Percentiles rank a stretch among this genome's conserved stretches.
Conservation (phyloP, 2,888 invertebrate species). For the Adelognathus sp. region DNA sequence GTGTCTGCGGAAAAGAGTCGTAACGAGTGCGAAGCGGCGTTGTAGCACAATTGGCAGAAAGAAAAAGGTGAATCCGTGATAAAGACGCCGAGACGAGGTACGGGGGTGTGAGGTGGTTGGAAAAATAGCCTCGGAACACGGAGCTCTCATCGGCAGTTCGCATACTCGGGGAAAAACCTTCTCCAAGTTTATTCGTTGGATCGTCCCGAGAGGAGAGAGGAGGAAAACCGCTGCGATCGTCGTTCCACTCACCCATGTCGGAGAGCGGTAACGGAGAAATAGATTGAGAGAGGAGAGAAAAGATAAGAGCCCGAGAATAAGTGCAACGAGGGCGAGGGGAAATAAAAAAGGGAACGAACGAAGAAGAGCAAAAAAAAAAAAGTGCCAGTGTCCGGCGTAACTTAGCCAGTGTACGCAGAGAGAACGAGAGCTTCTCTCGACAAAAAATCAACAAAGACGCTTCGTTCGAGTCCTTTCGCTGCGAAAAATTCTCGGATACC, state of each 20-base stretch:
- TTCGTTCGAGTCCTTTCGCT: no score
- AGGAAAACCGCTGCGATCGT: not conserved
- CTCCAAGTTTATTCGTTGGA: not conserved
- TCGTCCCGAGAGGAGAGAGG: not conserved
- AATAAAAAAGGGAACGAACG: not conserved
- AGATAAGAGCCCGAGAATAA: not conserved
- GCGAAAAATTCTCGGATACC: no score
- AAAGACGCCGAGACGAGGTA: constrained; percentile 19
- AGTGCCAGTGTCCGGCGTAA: not conserved
- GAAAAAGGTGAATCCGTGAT: constrained; percentile 34
- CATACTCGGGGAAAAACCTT: not conserved
- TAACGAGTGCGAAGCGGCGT: not conserved
- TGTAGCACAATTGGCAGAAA: not conserved
- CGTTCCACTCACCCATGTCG: not conserved
- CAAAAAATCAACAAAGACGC: no score
- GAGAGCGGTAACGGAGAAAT: not conserved
- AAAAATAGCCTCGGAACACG: constrained; percentile 42
- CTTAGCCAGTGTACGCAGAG: not conserved
- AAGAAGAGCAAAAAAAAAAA: not conserved
- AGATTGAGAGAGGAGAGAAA: not conserved
- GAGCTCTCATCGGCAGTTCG: not conserved
- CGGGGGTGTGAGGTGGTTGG: constrained; percentile 27
- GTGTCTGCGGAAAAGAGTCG: not conserved
- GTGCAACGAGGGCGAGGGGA: not conserved
- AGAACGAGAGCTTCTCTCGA: not conserved